These are phyloP conservation scores for Calidris pygmaea DNA, from an alignment of 2,113 vertebrate species.

Conservation along the genomic window DNA sequence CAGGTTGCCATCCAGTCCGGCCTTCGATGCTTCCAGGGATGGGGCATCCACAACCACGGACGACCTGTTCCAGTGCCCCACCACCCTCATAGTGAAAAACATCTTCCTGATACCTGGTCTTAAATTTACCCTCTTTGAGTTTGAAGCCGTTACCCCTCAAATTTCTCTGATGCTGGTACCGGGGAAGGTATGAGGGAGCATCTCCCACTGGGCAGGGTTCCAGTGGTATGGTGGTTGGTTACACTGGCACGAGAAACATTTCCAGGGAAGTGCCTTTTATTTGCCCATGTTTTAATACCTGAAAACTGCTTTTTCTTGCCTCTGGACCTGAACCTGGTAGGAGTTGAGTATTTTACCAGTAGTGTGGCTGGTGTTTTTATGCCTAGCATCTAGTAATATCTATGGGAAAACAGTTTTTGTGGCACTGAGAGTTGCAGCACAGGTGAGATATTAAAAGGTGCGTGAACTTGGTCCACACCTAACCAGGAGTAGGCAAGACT, in stretches of 20 bases:
- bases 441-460: background rate
- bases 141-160: background rate
- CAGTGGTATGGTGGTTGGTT: accelerated
- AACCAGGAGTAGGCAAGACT: background rate
- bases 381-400: accelerated
- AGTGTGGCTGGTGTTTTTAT: background rate
- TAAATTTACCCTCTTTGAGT: background rate
- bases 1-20: background rate
- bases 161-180: background rate
- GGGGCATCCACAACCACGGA: background rate
- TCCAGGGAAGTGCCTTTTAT: background rate
- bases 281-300: background rate
- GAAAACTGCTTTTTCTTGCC: background rate
- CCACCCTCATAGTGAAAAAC: background rate
- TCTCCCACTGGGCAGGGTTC: background rate
- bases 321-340: accelerated
- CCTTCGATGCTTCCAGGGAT: background rate
- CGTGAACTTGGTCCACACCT: accelerated
- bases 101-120: background rate
- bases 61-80: background rate
- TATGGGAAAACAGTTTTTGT: background rate
- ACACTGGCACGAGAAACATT: background rate
- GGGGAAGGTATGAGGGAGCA: background rate
- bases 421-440: background rate
- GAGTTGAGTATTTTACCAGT: background rate